These are phyloP conservation scores for Drosophila falleni DNA, from an alignment of 2,888 invertebrate species.

Conservation along the genomic window DNA sequence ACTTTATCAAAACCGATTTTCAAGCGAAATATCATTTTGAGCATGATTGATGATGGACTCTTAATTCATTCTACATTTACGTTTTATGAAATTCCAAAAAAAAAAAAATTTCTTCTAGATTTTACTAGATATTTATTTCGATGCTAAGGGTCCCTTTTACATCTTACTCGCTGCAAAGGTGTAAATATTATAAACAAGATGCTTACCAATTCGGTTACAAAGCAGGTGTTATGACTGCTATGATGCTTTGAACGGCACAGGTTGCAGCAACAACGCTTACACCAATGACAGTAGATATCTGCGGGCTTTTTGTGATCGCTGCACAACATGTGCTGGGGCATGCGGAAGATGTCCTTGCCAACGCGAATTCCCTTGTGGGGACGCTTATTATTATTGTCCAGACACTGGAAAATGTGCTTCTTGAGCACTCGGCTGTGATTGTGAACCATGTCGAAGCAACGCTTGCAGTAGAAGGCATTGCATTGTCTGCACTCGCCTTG, in stretches of 20 bases:
- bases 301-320: constrained; percentile 46
- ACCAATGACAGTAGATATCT: constrained; percentile 63
- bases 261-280: constrained; percentile 52
- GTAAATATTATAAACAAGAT: background rate
- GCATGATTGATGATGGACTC: too few species aligned
- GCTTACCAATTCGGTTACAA: constrained; percentile 41
- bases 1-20: too few species aligned
- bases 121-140: too few species aligned
- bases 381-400: constrained; percentile 10
- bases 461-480: constrained; percentile 75
- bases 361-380: constrained; percentile 17
- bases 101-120: too few species aligned
- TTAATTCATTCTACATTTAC: too few species aligned
- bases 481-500: constrained; percentile 79
- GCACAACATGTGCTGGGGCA: constrained; percentile 64
- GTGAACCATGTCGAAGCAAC: constrained; percentile 81
- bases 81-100: too few species aligned
- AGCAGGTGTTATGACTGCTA: constrained; percentile 42
- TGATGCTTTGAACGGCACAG: constrained; percentile 66
- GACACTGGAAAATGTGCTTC: constrained; percentile 58
- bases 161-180: background rate
- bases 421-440: constrained; percentile 76
- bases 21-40: too few species aligned
- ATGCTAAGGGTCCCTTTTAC: too few species aligned
- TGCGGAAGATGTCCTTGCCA: constrained; percentile 33